phyloP scores from a whole-genome alignment of 2,113 vertebrate species.

The Lycaon pictus region DNA sequence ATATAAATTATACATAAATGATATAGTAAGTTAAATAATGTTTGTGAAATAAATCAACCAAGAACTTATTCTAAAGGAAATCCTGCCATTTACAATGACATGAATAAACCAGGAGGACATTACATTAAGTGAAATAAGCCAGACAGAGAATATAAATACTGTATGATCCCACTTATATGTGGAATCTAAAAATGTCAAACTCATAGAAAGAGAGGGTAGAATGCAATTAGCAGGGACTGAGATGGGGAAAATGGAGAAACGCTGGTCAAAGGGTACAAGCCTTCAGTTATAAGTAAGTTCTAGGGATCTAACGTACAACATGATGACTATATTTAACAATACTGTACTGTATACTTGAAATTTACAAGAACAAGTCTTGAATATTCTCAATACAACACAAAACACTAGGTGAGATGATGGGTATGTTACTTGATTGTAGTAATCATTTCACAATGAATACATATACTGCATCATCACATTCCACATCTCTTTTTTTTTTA shows the following conservation, averaged over 20 bases:
- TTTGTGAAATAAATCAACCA: constrained; percentile 49
- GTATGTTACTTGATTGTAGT: neutral
- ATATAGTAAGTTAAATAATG: neutral
- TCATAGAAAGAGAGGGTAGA: neutral
- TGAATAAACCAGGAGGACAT: neutral
- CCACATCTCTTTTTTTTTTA: neutral
- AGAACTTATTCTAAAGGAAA: constrained; percentile 30
- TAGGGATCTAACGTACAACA: neutral
- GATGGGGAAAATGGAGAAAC: neutral
- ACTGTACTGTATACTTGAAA: neutral
- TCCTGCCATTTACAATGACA: neutral
- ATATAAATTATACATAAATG: neutral
- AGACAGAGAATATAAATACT: neutral
- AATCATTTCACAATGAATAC: neutral
- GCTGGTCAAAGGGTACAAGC: neutral
- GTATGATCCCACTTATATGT: neutral
- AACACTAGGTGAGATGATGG: neutral
- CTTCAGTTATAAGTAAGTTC: neutral
- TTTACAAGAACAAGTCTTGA: neutral
- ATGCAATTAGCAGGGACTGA: neutral
- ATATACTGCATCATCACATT: neutral
- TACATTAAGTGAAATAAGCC: neutral
- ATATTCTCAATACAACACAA: neutral
- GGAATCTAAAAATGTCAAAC: neutral
- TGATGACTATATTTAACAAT: neutral